A percentile compares a stretch with the other conserved stretches of the same genome.
Evolutionary conservation across 2,888 invertebrate genomes (phyloP).

Genomic region (Trissoscelio sp.): DNA sequence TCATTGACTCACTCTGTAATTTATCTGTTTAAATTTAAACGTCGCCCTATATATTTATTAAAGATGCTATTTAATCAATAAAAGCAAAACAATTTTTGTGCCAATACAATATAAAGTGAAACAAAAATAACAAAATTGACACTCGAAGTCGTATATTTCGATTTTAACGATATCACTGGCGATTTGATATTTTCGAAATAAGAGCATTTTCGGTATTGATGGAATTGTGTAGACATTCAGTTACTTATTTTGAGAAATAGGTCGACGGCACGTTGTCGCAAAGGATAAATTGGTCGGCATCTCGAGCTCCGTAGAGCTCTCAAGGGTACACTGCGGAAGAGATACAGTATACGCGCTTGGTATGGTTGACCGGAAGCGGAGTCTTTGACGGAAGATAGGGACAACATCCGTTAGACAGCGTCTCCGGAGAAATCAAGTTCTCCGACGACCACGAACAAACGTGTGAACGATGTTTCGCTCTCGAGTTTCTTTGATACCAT

Average conservation of each 20-base stretch:
- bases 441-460: slow-evolving; percentile 62
- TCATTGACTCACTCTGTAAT: no score
- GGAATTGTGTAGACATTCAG: slow-evolving; percentile 17
- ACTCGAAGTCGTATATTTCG: no score
- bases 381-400: slow-evolving; percentile 61
- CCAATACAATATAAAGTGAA: no score
- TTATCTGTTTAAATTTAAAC: no score
- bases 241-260: slow-evolving; percentile 57
- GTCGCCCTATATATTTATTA: no score
- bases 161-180: slow-evolving; percentile 8
- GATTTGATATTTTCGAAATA: slow-evolving; percentile 1
- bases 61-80: no score
- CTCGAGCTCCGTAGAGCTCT: slow-evolving; percentile 54
- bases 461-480: slow-evolving; percentile 61
- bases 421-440: slow-evolving; percentile 68
- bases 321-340: slow-evolving; percentile 58
- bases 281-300: slow-evolving; percentile 65
- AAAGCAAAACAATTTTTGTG: no score
- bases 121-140: no score
- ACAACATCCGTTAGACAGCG: slow-evolving; percentile 60
- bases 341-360: slow-evolving; percentile 54
- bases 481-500: slow-evolving; percentile 59
- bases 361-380: slow-evolving; percentile 61
- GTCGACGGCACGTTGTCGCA: slow-evolving; percentile 58
- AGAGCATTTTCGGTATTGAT: slow-evolving; percentile 16